A percentile compares a stretch with the other conserved stretches of the same genome.
Conservation (phyloP, 2,797 vertebrate species). For the Erethizon dorsatum region DNA sequence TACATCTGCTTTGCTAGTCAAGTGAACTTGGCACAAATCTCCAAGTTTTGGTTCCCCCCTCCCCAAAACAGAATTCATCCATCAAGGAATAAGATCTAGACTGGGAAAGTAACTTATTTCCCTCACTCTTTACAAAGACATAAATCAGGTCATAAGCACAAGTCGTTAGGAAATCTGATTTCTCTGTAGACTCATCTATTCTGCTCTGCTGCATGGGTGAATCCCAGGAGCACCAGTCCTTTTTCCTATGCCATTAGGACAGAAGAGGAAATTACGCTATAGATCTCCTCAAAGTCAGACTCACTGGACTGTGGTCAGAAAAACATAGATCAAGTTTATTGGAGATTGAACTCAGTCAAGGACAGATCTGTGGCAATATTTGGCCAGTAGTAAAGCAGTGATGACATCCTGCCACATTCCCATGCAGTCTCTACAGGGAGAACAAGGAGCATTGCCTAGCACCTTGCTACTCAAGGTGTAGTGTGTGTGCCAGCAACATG, state of each 20-base stretch:
- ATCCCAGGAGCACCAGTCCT: conserved; percentile 26
- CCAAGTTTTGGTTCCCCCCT: not conserved
- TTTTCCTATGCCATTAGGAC: conserved; percentile 3
- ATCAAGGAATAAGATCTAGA: not conserved
- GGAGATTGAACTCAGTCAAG: not conserved
- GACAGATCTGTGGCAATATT: fast-evolving
- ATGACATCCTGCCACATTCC: fast-evolving
- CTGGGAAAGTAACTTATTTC: conserved; percentile 34
- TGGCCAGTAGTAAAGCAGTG: not conserved
- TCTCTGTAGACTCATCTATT: conserved; percentile 54
- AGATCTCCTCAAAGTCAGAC: not conserved
- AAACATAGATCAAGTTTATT: not conserved
- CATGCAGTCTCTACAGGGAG: fast-evolving
- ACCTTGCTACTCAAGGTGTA: not conserved
- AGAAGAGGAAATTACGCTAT: conserved; percentile 25
- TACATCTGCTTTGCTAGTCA: conserved; percentile 32
- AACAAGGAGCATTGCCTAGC: too few relatives aligned
- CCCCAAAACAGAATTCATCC: not conserved
- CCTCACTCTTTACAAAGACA: not conserved
- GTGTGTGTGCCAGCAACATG: not conserved
- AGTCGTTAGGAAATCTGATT: conserved; percentile 77
- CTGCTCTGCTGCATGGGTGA: not conserved
- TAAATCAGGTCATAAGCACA: conserved; percentile 77
- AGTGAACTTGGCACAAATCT: not conserved
- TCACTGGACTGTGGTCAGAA: not conserved